Base-by-base conservation (phyloP, 2,888 invertebrate species). In the Lochmaea capreae region DNA sequence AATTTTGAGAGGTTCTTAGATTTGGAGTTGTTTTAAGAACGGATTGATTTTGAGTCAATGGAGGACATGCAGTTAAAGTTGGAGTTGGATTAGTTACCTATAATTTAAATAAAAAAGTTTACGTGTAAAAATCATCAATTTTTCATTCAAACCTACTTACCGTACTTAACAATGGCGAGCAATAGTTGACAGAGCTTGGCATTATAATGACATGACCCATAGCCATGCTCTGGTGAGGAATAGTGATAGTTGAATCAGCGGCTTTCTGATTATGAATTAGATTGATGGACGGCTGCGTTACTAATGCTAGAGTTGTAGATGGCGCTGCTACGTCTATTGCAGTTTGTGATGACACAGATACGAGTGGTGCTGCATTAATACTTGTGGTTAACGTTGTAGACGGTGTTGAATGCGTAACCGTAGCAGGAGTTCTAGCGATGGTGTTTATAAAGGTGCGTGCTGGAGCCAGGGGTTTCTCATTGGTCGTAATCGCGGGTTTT, bases 1-100 rank as follows among this genome's bases (percentile, higher is more conserved):
- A 85, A 74, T 85, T 85, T 73, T 85, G 85, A 10, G 85, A 83
- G 10, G 76, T 70, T 67, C 65, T 80, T n/a, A 77, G 54, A 77
- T 78, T 79, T 57, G 78, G 73, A 63, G 72, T 8, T 33, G 39
- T 16, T 22, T 67, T 72, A 33, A n/a, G 11, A 46, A 52, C n/a
- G 16, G 59, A 33, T n/a, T 33, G 58, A 12, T 49, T 67, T 62
- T 65, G 73, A 62, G 65, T 63, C 22, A 68, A 49, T 10, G 39
- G 42, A 42, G 62, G 46, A 58, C 62, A 57, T 3, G 67, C 58
- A 11, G 71, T 62, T 39, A 67, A 67, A 33, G 68, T 22, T 65
- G 71, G 26, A 52, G 61, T n/a, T 43, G 71, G 12, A 39, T 42
- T 46, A 49, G 61, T 12, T 26, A 77, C 72, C 75, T 77, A 73